phyloP scores from a whole-genome alignment of 2,888 invertebrate genomes.

The Synergus laeviventris region DNA sequence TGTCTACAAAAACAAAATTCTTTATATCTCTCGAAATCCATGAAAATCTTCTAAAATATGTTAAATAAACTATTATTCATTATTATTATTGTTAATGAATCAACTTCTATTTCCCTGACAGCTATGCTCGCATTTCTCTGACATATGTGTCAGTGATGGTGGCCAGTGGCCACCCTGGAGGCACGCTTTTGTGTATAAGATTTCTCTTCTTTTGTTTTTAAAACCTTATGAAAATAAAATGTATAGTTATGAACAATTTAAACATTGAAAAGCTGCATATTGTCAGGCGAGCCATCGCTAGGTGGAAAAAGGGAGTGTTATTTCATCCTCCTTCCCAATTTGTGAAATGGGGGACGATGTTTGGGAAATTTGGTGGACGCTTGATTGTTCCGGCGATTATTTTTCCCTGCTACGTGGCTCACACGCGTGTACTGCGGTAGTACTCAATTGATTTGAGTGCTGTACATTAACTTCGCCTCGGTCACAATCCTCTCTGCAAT shows the following conservation, averaged over 20 bases:
- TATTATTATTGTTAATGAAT: too few species aligned
- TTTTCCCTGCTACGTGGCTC: not conserved
- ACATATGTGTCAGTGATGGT: too few species aligned
- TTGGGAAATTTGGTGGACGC: not conserved
- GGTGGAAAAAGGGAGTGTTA: not conserved
- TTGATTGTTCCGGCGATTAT: conserved; percentile 13
- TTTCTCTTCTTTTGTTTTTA: too few species aligned
- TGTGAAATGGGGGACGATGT: conserved; percentile 2
- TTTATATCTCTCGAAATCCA: too few species aligned
- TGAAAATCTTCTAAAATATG: too few species aligned
- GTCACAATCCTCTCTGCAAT: not conserved
- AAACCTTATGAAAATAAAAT: not conserved
- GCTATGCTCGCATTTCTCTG: too few species aligned
- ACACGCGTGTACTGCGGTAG: not conserved
- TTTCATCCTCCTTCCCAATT: not conserved
- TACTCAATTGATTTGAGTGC: conserved; percentile 4
- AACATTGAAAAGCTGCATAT: not conserved
- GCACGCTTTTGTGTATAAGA: too few species aligned
- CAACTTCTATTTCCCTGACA: too few species aligned
- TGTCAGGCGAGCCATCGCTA: not conserved
- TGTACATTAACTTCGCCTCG: not conserved
- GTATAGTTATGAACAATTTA: not conserved
- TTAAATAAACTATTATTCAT: too few species aligned
- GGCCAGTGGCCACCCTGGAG: too few species aligned
- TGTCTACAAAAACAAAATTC: too few species aligned